Conservation (phyloP, 2,888 invertebrate genomes). For the Meganola albula region DNA sequence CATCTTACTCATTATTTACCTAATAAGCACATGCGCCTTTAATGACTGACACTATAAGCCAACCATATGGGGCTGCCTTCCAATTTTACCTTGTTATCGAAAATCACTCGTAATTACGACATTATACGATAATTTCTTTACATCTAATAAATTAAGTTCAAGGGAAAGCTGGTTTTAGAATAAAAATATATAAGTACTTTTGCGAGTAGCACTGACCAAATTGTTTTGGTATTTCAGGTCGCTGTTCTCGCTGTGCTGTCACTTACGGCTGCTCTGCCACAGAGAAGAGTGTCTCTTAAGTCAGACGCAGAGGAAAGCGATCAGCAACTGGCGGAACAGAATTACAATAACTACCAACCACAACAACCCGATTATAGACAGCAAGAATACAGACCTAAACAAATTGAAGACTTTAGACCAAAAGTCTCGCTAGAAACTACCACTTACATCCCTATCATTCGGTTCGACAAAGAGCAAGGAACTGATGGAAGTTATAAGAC, state of each 20-base stretch:
- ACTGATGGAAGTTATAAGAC: conserved; percentile 91
- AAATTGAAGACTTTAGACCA: conserved; percentile 65
- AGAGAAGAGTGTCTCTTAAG: conserved; percentile 57
- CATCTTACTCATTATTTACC: no score
- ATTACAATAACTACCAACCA: conserved; percentile 53
- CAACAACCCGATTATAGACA: conserved; percentile 31
- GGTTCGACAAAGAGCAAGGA: conserved; percentile 89
- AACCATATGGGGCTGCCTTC: no score
- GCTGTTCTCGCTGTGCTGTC: conserved; percentile 53
- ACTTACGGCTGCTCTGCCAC: conserved; percentile 62
- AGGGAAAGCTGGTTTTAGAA: no score
- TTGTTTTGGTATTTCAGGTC: conserved; percentile 48
- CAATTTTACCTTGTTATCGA: no score
- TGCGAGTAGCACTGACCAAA: conserved; percentile 7
- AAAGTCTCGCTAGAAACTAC: conserved; percentile 76
- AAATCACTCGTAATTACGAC: no score
- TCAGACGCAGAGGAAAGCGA: conserved; percentile 46
- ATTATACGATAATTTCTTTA: no score
- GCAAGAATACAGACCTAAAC: conserved; percentile 55
- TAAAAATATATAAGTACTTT: no score
- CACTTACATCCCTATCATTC: conserved; percentile 88
- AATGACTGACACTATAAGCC: no score
- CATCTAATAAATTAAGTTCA: no score
- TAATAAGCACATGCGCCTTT: no score
- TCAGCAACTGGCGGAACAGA: conserved; percentile 59